Base-by-base conservation (phyloP, 2,797 vertebrate genomes). In the Lerista edwardsae region DNA sequence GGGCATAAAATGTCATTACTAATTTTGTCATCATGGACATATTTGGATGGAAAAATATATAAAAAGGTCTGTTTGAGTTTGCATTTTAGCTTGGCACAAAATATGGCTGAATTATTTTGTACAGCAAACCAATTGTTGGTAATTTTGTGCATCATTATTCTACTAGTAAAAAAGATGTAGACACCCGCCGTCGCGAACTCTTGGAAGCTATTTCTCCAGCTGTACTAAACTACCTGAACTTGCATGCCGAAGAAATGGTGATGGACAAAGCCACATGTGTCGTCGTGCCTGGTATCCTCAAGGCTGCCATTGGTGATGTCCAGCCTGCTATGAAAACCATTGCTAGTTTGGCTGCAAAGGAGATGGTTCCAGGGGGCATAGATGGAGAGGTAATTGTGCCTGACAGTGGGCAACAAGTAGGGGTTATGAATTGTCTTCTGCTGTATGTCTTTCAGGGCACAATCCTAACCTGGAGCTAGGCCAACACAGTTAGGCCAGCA, bases 161-260 rank as follows among this genome's bases (percentile, higher is more conserved):
- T 5, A 2, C 84, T 86, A 99, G 98, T 95, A 99, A 99, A 94
- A 99, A 99, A 90, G 97, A 98, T n/a, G 69, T 92, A 3, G 94
- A 87, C 0, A 23, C 96, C 21, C 96, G 98, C 69, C 96, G 93
- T 25, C 93, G 3, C 44, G 98, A 99, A 89, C 97, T 99, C 73
- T 93, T 99, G 88, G 98, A 99, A 79, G 96, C 97, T 1, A 93
- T 98, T 84, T 99, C 98, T 23, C 95, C 96, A 0, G 87, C 96
- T 7, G 91, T 99, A 87, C 95, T 99, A 11, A 88, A 96, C 9
- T 93, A 99, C 90, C 96, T 99, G 84, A 93, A 94, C 41, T 95
- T 95, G 36, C 97, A 99, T 9, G 92, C 97, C 0, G 92, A 82
- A 31, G 91, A 97, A 90, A 93, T 99, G 96, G 97, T 96, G 83